phyloP scores from a whole-genome alignment of 2,797 vertebrate species.

The Natrix natrix region DNA sequence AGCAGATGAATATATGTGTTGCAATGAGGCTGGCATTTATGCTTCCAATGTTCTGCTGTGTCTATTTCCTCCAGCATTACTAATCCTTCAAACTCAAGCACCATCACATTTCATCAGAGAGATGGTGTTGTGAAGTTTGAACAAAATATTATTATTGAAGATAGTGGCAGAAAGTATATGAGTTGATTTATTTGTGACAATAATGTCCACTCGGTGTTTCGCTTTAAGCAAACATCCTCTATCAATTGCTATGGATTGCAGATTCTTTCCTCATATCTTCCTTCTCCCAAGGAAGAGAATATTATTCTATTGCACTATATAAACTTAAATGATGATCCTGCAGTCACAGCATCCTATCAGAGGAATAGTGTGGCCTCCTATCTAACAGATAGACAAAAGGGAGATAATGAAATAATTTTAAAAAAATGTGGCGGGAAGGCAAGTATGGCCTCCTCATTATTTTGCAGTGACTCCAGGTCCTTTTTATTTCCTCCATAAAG shows the following conservation, averaged over 20 bases:
- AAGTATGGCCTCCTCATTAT: neutral
- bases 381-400: neutral
- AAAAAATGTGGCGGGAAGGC: neutral
- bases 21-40: neutral
- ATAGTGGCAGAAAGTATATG: slow-evolving; percentile 38
- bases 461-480: neutral
- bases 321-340: neutral
- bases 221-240: slow-evolving; percentile 42
- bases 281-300: neutral
- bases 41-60: neutral
- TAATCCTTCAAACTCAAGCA: slow-evolving; percentile 35
- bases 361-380: neutral
- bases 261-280: neutral
- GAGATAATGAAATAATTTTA: neutral
- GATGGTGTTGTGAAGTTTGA: slow-evolving; percentile 32
- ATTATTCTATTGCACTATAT: neutral
- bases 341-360: neutral
- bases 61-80: slow-evolving; percentile 14
- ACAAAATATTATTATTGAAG: slow-evolving; percentile 41
- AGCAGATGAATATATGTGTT: slow-evolving; percentile 19
- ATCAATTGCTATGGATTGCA: slow-evolving; percentile 15
- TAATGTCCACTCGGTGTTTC: neutral
- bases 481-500: neutral
- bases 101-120: slow-evolving; percentile 53
- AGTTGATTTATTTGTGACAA: slow-evolving; percentile 52